Evolutionary conservation across 2,113 vertebrate genomes (phyloP).

Genomic region (Cryptomyrus ogoouensis): DNA sequence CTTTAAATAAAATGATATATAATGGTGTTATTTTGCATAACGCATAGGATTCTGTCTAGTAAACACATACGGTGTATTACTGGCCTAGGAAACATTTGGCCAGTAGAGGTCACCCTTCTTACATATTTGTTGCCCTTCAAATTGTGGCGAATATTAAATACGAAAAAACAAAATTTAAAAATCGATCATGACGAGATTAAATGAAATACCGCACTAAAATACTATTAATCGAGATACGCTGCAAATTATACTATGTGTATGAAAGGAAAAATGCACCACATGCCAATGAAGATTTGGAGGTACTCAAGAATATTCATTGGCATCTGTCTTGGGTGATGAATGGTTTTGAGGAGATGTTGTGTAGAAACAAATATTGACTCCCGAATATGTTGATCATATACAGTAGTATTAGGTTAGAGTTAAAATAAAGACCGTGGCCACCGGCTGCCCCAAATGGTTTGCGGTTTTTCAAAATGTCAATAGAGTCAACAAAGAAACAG

Average conservation of each 20-base stretch:
- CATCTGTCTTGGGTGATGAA: neutral
- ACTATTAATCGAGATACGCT: neutral
- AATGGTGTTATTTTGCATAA: neutral
- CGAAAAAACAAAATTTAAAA: neutral
- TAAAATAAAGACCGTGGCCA: neutral
- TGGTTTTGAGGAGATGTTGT: neutral
- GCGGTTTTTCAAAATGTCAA: neutral
- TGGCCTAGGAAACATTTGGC: neutral
- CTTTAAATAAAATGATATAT: neutral
- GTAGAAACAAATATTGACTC: neutral
- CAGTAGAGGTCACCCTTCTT: constrained; percentile 8
- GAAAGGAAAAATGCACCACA: constrained; percentile 4
- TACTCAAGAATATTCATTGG: neutral
- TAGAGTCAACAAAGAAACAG: neutral
- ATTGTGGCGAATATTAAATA: neutral
- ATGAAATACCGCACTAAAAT: neutral
- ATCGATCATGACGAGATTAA: neutral
- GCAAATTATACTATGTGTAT: neutral
- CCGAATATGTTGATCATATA: neutral
- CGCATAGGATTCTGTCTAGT: neutral
- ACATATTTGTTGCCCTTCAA: neutral
- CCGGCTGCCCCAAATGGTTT: neutral
- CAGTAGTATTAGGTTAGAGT: neutral
- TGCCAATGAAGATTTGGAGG: neutral
- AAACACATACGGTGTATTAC: neutral